Evolutionary conservation across 2,797 vertebrate species (phyloP).

Genomic region (Oceanodroma leucorhoa): DNA sequence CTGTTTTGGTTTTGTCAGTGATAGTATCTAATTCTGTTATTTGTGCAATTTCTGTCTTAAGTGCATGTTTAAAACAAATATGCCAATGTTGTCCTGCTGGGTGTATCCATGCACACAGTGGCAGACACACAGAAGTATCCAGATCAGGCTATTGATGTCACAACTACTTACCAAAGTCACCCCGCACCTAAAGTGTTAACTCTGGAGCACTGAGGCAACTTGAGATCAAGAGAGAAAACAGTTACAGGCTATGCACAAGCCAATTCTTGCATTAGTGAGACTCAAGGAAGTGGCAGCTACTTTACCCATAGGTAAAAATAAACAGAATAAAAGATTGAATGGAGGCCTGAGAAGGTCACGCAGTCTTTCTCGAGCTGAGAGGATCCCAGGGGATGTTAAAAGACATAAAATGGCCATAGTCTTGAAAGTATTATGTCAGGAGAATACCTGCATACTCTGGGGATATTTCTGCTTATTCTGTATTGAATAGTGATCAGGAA

Average conservation of each 20-base stretch:
- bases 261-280: neutral
- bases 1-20: neutral
- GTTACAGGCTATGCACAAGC: neutral
- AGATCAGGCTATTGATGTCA: neutral
- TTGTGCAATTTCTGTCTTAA: neutral
- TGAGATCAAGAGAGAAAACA: neutral
- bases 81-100: rapidly evolving
- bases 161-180: neutral
- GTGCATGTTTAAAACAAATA: neutral
- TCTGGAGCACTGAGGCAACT: neutral
- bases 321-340: neutral
- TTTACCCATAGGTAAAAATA: neutral
- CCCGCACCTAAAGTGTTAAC: neutral
- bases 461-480: neutral
- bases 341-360: neutral
- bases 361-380: neutral
- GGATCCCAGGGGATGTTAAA: neutral
- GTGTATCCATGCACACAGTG: neutral
- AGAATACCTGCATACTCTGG: neutral
- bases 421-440: neutral
- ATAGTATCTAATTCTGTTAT: neutral
- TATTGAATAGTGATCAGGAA: neutral
- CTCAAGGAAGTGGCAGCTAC: neutral
- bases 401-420: neutral
- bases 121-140: neutral